Evolutionary conservation across 2,797 vertebrate species (phyloP).

Genomic region (Sorex maritimensis): DNA sequence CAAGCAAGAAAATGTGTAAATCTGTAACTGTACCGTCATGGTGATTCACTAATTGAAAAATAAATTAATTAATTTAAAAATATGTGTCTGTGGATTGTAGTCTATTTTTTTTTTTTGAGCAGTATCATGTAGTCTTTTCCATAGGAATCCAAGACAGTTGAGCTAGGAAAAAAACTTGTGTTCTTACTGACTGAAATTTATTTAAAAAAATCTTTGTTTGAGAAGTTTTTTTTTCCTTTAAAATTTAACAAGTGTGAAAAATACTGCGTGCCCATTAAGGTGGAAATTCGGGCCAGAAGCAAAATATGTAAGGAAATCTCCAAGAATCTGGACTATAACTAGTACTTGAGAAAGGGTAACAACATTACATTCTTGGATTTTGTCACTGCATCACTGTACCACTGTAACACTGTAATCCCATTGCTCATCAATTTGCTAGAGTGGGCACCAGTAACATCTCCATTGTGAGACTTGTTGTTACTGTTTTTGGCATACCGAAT

Average conservation of each 20-base stretch:
- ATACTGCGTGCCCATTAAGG: neutral
- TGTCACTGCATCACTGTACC: no score
- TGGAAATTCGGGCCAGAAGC: neutral
- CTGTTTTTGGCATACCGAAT: no score
- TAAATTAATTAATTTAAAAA: no score
- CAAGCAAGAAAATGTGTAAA: no score
- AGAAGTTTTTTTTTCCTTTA: neutral
- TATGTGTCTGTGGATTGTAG: neutral
- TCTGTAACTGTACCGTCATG: no score
- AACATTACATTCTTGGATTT: neutral
- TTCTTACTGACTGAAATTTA: neutral
- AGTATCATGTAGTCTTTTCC: neutral
- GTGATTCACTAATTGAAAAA: no score
- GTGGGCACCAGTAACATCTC: no score
- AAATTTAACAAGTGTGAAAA: neutral
- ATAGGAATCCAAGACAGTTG: neutral
- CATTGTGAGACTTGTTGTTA: no score
- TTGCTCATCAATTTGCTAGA: no score
- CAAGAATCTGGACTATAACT: neutral
- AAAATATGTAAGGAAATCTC: neutral
- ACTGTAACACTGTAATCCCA: no score
- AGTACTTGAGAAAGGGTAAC: neutral
- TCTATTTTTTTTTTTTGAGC: neutral
- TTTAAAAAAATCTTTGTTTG: conserved; percentile 40
- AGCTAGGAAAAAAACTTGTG: neutral